Base-by-base conservation (phyloP, 1,140 invertebrate species). In the Streblospio benedicti region DNA sequence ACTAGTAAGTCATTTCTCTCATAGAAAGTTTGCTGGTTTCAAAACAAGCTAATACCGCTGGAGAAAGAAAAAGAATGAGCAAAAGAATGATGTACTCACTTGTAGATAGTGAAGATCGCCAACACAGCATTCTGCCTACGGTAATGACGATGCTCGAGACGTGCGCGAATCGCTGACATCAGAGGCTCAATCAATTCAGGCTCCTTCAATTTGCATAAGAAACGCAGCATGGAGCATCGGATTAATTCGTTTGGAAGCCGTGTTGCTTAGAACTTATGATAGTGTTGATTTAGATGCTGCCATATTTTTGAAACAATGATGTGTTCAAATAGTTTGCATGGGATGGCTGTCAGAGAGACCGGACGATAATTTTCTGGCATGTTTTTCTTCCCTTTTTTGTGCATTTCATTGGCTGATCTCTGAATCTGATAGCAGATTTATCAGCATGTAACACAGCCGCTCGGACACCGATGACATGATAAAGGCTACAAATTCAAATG, bases 231-330 rank as follows among this genome's bases (percentile, higher is more conserved):
- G 3, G 95, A 97, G 2, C 97, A 97, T 50, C 97, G 84, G 61
- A 99, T 85, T 80, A 97, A 99, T 80, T 99, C 97, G 82, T 99
- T 99, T 0, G 97, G 97, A 81, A 99, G 97, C 80, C 98, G 95
- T 72, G 45, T 74, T 76, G 62, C 76, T 75, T 78, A 97, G 79
- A 77, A 97, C 93, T 69, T 85, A 81, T 72, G 91, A 92, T 14
- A 98, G 80, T 72, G n/a, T n/a, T n/a, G n/a, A n/a, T n/a, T n/a
- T n/a, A n/a, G n/a, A n/a, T n/a, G n/a, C n/a, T n/a, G n/a, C n/a
- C n/a, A n/a, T n/a, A n/a, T n/a, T n/a, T n/a, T n/a, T n/a, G n/a
- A n/a, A n/a, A n/a, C n/a, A n/a, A n/a, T n/a, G n/a, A n/a, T n/a
- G n/a, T n/a, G n/a, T n/a, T n/a, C n/a, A n/a, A n/a, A n/a, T n/a